A percentile compares a stretch with the other conserved stretches of the same genome.
Evolutionary conservation across 2,888 invertebrate genomes (phyloP).

Genomic region (Nysson spinosus): DNA sequence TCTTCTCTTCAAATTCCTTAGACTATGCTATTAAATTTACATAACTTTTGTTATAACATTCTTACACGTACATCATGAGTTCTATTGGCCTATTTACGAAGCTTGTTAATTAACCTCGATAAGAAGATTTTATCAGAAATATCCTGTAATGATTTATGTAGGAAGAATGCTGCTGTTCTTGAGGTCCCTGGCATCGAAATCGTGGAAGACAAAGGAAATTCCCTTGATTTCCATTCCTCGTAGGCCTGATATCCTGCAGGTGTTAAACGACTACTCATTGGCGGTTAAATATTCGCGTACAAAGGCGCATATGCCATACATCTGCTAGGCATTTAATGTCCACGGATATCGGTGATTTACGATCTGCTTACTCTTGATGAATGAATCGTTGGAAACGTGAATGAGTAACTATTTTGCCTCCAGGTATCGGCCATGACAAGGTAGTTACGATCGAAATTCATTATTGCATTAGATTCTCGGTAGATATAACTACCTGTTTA

Average conservation of each 20-base stretch:
- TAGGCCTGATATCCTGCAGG: constrained; percentile 13
- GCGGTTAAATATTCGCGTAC: constrained; percentile 20
- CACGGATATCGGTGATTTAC: neutral
- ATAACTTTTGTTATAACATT: no score
- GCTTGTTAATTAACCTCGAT: no score
- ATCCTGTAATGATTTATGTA: no score
- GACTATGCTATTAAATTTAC: no score
- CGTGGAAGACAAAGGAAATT: neutral
- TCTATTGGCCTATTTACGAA: no score
- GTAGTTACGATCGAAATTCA: constrained; percentile 15
- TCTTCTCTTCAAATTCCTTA: no score
- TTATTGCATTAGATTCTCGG: constrained; percentile 18
- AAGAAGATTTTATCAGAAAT: no score
- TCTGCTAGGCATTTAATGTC: constrained; percentile 13
- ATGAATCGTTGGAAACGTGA: constrained; percentile 33
- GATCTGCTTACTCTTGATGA: no score
- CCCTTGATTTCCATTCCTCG: neutral
- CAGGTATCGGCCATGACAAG: constrained; percentile 33
- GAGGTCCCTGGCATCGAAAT: neutral
- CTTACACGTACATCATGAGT: no score
- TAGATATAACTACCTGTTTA: constrained; percentile 27
- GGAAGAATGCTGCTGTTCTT: no score
- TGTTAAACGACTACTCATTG: constrained; percentile 44
- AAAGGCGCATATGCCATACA: constrained; percentile 5
- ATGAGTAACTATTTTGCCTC: constrained; percentile 40